Conservation (phyloP, 2,113 vertebrate genomes). For the Lathamus discolor region DNA sequence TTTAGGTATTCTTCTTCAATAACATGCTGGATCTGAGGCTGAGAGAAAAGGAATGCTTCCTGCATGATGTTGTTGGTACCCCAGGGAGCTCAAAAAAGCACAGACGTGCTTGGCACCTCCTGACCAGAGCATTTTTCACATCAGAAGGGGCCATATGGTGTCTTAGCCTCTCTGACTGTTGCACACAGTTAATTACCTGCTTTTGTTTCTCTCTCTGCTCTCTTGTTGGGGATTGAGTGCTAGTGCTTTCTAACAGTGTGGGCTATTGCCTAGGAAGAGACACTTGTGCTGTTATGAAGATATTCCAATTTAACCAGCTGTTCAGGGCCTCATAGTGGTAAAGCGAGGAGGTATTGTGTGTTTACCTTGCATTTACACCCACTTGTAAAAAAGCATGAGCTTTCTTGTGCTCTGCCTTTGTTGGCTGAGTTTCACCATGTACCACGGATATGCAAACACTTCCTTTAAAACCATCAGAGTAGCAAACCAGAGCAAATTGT, state of each 20-base stretch:
- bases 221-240: background rate
- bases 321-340: background rate
- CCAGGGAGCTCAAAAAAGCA: background rate
- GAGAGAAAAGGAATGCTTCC: background rate
- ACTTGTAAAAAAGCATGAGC: background rate
- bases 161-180: background rate
- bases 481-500: background rate
- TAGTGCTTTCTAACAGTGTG: background rate
- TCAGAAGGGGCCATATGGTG: constrained; percentile 16
- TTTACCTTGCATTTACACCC: background rate
- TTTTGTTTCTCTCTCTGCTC: constrained; percentile 9
- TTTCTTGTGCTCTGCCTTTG: background rate
- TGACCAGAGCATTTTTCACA: background rate
- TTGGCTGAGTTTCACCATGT: background rate
- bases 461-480: background rate
- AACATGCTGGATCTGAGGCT: background rate
- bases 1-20: background rate
- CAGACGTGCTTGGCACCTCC: background rate
- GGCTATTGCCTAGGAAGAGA: background rate
- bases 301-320: background rate
- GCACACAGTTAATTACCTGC: constrained; percentile 16
- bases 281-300: background rate
- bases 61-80: background rate
- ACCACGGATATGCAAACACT: background rate
- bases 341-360: background rate